Conservation (phyloP, 2,888 invertebrate species). For the Galeopsomyia nigrocyanea region DNA sequence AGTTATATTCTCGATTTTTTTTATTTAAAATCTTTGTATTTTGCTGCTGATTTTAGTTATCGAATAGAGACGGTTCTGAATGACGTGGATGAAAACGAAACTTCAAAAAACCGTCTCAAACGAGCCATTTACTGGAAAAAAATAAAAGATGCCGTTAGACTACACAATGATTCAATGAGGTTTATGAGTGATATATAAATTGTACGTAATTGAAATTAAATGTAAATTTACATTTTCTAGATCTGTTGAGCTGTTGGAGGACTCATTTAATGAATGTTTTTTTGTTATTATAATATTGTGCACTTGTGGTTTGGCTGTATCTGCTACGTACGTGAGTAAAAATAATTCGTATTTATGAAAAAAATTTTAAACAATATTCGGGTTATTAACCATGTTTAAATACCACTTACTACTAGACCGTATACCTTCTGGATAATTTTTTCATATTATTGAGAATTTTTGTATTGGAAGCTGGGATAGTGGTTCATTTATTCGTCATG, state of each 20-base stretch:
- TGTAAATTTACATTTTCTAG: not conserved
- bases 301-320: not conserved
- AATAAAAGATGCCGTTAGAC: not conserved
- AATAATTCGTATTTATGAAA: too few species aligned
- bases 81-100: not conserved
- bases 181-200: not conserved
- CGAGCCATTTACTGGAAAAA: not conserved
- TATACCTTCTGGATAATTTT: too few species aligned
- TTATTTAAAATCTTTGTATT: not conserved
- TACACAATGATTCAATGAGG: conserved; percentile 19
- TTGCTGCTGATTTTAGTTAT: not conserved
- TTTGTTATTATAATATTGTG: not conserved
- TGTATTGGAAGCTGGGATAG: not conserved
- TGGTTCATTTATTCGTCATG: conserved; percentile 2
- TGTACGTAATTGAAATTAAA: not conserved
- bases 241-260: conserved; percentile 4
- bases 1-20: not conserved
- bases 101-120: too few species aligned
- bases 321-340: not conserved
- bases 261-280: conserved; percentile 7
- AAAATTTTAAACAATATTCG: too few species aligned
- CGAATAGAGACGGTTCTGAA: not conserved
- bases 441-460: too few species aligned
- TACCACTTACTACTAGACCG: too few species aligned
- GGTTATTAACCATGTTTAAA: too few species aligned